Conservation (phyloP, 2,888 invertebrate genomes). For the Mythimna ferrago region DNA sequence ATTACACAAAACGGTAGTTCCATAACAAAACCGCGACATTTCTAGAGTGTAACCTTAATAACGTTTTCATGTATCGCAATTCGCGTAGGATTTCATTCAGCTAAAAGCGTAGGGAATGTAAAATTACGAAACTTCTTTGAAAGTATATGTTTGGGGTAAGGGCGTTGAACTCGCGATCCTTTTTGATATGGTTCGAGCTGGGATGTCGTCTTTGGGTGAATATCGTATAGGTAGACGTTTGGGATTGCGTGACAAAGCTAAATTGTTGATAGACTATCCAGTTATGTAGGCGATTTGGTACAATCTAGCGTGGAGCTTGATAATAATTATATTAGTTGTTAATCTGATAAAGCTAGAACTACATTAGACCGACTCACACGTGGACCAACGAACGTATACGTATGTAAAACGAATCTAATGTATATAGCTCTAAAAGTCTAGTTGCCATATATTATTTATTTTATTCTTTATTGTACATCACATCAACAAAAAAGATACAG, state of each 20-base stretch:
- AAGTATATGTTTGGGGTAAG: conserved; percentile 53
- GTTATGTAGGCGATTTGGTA: neutral
- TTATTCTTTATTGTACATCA: too few species aligned
- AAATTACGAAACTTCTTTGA: conserved; percentile 59
- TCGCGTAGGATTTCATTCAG: conserved; percentile 68
- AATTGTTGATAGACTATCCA: neutral
- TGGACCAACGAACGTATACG: too few species aligned
- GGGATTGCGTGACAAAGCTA: neutral
- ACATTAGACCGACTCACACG: too few species aligned
- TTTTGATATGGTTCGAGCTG: conserved; percentile 42
- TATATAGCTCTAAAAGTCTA: too few species aligned
- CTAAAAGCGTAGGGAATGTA: conserved; percentile 69
- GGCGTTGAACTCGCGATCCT: conserved; percentile 59
- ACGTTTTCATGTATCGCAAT: conserved; percentile 65
- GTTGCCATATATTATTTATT: too few species aligned
- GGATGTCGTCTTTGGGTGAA: neutral
- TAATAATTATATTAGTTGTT: neutral
- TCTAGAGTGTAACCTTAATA: conserved; percentile 59
- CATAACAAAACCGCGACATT: conserved; percentile 33
- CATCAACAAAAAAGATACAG: too few species aligned
- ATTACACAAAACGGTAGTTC: conserved; percentile 18
- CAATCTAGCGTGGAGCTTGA: neutral
- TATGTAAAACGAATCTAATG: too few species aligned
- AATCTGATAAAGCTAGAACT: too few species aligned
- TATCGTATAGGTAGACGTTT: neutral